Percentiles rank a stretch among this genome's conserved stretches.
Evolutionary conservation across 2,888 invertebrate genomes (phyloP).

Genomic region (Metalampra italica): DNA sequence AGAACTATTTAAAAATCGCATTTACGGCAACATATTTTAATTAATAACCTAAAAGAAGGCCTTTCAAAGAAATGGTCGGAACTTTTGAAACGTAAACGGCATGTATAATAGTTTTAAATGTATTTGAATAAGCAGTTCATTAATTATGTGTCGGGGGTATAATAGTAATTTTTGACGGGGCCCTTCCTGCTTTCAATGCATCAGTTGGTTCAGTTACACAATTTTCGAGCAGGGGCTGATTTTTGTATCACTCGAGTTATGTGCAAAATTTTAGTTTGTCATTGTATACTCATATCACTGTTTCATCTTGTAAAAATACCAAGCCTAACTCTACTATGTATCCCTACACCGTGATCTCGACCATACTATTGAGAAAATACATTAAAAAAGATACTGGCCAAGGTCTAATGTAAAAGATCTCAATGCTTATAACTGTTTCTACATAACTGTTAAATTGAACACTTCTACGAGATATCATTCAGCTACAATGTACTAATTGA

Average conservation of each 20-base stretch:
- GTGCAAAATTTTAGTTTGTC: constrained; percentile 16
- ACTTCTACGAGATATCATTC: no score
- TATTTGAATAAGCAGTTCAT: constrained; percentile 78
- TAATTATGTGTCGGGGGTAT: constrained; percentile 69
- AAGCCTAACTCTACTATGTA: no score
- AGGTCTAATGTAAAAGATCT: no score
- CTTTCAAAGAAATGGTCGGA: constrained; percentile 71
- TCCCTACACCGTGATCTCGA: no score
- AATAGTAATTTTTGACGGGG: constrained; percentile 76
- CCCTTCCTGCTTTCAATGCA: constrained; percentile 74
- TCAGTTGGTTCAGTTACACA: constrained; percentile 65
- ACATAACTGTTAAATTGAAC: no score
- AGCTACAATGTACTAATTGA: no score
- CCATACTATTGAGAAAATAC: no score
- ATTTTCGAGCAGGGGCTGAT: constrained; percentile 47
- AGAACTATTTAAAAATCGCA: constrained; percentile 57
- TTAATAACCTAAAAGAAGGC: constrained; percentile 61
- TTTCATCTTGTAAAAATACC: no score
- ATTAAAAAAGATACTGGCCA: no score
- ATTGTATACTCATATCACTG: constrained; percentile 7
- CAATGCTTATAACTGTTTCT: no score
- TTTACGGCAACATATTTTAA: constrained; percentile 53
- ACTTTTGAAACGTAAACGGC: constrained; percentile 73
- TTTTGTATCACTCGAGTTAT: constrained; percentile 14
- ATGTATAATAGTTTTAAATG: constrained; percentile 78